Evolutionary conservation across 2,113 vertebrate species (phyloP), one percentile per base, ranked within the genome.

Genomic region (Limanda limanda): DNA sequence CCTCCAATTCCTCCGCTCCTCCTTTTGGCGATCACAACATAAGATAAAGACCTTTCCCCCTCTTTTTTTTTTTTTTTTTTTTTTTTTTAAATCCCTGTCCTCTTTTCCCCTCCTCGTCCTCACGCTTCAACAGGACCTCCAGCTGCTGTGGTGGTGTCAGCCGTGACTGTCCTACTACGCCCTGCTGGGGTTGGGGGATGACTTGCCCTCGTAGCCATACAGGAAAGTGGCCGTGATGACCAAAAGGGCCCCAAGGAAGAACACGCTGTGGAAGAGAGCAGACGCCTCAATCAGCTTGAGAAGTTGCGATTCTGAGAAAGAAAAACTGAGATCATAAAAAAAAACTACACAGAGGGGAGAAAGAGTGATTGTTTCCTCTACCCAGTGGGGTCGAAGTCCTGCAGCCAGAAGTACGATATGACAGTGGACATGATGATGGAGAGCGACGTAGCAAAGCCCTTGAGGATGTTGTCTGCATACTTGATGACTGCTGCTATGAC

Each of bases 401-500:
- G 96, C 25, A 98, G 94, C 97, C 95, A 97, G 91, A 99, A 97
- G 89, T 98, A 99, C 25, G 98, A 99, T 85, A 99, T 99, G 45
- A 99, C 47, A 3, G 98, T 98, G 70, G 98, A 99, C 86, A 99
- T 94, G 92, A 99, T 98, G 92, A 99, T 99, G 81, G 97, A 99
- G 60, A 99, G 95, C 42, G 98, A 99, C 2, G 97, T 99, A 42
- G 98, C 98, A 72, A 99, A 99, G 88, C 98, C 98, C 90, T 99
- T 99, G 88, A 99, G 95, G 91, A 99, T 99, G 87, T 99, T 99
- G 93, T 99, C 98, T 0, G 98, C 98, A 11, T 99, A 99, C 91
- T 99, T 99, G 94, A 99, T 99, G 88, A 99, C 98, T 78, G 97
- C 97, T 71, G 98, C 98, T 88, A 99, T 96, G 69, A 99, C 97